Conservation (phyloP, 2,797 vertebrate species). For the Sebastes goodei region DNA sequence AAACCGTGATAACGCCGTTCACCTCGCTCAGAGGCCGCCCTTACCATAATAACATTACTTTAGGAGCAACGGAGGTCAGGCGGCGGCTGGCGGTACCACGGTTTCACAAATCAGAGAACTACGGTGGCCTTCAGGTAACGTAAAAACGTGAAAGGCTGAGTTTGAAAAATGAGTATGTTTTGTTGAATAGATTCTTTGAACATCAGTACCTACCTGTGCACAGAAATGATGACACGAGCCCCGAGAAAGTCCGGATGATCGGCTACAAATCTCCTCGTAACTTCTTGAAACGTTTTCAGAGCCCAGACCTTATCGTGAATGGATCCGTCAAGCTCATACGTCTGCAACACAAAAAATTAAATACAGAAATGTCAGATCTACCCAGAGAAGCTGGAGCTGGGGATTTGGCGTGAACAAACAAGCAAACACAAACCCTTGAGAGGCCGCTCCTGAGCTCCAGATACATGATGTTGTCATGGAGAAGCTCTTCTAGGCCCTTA, state of each 20-base stretch:
- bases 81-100: too few species aligned
- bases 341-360: slow-evolving; percentile 71
- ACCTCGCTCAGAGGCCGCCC: too few species aligned
- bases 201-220: slow-evolving; percentile 89
- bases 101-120: too few species aligned
- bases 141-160: too few species aligned
- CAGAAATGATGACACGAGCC: slow-evolving; percentile 86
- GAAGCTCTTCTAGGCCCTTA: slow-evolving; percentile 85
- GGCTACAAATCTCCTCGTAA: slow-evolving; percentile 79
- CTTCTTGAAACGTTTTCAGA: slow-evolving; percentile 82
- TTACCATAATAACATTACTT: too few species aligned
- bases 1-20: too few species aligned
- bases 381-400: not conserved
- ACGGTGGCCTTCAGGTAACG: too few species aligned
- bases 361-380: not conserved
- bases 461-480: slow-evolving; percentile 88
- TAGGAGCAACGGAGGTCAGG: too few species aligned
- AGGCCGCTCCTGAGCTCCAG: slow-evolving; percentile 88
- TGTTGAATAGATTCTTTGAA: not conserved
- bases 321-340: slow-evolving; percentile 91
- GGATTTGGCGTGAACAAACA: not conserved
- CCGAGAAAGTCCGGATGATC: slow-evolving; percentile 89
- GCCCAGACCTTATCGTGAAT: slow-evolving; percentile 82
- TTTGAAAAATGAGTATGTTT: not conserved
- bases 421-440: slow-evolving; percentile 74